Percentiles rank a stretch among this genome's conserved stretches.
Conservation (phyloP, 2,797 vertebrate genomes). For the Sebastes nivosus region DNA sequence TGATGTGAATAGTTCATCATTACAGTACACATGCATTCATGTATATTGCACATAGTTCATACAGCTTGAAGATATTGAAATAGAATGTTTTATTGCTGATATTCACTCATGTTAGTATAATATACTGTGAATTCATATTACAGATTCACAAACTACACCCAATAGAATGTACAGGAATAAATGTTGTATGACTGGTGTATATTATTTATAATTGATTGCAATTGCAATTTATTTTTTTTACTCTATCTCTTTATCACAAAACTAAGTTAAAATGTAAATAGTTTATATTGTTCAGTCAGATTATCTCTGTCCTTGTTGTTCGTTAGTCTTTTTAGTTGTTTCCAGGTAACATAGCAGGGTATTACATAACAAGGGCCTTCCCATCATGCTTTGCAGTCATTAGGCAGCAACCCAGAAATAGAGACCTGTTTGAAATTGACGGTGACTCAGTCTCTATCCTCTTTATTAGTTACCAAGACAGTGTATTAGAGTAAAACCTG, state of each 20-base stretch:
- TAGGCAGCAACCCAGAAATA: slow-evolving; percentile 62
- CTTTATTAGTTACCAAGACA: slow-evolving; percentile 25
- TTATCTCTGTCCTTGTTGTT: slow-evolving; percentile 32
- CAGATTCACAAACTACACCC: not conserved
- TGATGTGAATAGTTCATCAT: not conserved
- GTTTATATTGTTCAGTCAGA: not conserved
- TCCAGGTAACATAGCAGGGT: slow-evolving; percentile 60
- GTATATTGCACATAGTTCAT: not conserved
- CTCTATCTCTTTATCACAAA: not conserved
- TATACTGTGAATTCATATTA: not conserved
- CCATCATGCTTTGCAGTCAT: slow-evolving; percentile 62
- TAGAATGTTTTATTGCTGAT: not conserved
- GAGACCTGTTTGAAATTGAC: slow-evolving; percentile 57
- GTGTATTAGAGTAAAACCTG: not conserved
- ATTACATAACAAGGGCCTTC: slow-evolving; percentile 55
- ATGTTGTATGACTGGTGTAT: not conserved
- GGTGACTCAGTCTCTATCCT: slow-evolving; percentile 29
- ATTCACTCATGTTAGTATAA: not conserved
- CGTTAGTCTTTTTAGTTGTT: slow-evolving; percentile 47
- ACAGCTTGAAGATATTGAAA: not conserved
- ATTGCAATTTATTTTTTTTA: not conserved
- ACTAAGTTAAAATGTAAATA: not conserved
- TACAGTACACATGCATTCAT: not conserved
- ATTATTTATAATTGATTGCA: not conserved
- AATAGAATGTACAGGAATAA: not conserved